Evolutionary conservation across 2,113 vertebrate species (phyloP).

Genomic region (Sciurus niger): DNA sequence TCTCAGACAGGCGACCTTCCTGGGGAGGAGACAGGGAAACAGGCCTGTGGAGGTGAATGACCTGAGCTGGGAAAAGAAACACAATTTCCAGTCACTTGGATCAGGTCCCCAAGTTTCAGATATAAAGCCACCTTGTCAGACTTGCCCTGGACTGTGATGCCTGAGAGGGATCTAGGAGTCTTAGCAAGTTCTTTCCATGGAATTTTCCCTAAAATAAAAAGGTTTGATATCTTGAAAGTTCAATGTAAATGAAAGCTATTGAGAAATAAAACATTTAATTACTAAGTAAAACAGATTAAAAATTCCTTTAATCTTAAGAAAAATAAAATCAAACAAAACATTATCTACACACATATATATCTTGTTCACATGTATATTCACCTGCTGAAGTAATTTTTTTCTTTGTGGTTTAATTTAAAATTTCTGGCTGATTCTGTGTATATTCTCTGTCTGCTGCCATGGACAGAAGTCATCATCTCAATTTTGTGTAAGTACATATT

Average conservation of each 20-base stretch:
- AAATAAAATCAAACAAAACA: constrained; percentile 43
- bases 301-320: constrained; percentile 39
- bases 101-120: background rate
- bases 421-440: background rate
- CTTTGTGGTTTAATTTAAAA: constrained; percentile 23
- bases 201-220: constrained; percentile 48
- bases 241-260: constrained; percentile 46
- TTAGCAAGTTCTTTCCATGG: background rate
- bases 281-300: constrained; percentile 54
- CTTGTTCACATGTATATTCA: background rate
- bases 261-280: constrained; percentile 58
- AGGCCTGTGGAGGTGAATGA: background rate
- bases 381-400: background rate
- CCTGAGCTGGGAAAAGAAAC: background rate
- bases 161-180: background rate
- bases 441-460: constrained; percentile 14
- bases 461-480: background rate
- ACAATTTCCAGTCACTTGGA: background rate
- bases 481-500: background rate
- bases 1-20: background rate
- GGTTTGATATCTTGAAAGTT: background rate
- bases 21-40: background rate
- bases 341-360: background rate
- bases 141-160: too few relatives aligned
- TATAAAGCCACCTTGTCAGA: constrained; percentile 60